A percentile compares a stretch with the other conserved stretches of the same genome.
Conservation (phyloP, 2,113 vertebrate genomes). For the Nansenia antarctica region DNA sequence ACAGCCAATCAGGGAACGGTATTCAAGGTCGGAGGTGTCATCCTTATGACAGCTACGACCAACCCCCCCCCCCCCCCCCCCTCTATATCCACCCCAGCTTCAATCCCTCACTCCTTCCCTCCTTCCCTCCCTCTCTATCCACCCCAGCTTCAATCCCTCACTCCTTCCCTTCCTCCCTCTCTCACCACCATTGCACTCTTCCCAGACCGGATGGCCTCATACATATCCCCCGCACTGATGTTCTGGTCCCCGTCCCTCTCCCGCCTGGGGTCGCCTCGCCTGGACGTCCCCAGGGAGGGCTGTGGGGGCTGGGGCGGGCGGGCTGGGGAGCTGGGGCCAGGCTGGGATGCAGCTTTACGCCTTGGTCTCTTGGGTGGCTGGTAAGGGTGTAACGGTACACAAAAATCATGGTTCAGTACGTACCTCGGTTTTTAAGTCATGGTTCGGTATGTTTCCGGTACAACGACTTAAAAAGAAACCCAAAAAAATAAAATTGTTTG, state of each 20-base stretch:
- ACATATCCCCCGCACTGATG: constrained; percentile 68
- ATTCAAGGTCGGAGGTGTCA: too few relatives aligned
- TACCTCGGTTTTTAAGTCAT: too few relatives aligned
- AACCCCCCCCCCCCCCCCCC: too few relatives aligned
- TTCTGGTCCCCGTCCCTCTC: not conserved
- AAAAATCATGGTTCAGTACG: constrained; percentile 29
- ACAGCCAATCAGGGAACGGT: too few relatives aligned
- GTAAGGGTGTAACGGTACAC: constrained; percentile 48
- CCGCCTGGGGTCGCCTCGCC: constrained; percentile 18
- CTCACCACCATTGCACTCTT: constrained; percentile 82
- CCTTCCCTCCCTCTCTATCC: too few relatives aligned
- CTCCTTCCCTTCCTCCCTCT: constrained; percentile 15
- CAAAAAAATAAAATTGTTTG: not conserved
- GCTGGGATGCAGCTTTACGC: constrained; percentile 37
- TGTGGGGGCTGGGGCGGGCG: constrained; percentile 20
- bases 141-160: too few relatives aligned
- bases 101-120: too few relatives aligned
- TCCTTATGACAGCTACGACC: too few relatives aligned
- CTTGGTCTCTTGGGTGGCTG: constrained; percentile 64
- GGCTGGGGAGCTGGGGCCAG: constrained; percentile 22
- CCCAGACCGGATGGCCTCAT: constrained; percentile 77
- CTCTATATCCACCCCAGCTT: too few relatives aligned
- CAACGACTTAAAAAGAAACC: constrained; percentile 9
- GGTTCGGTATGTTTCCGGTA: too few relatives aligned
- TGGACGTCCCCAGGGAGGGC: constrained; percentile 14